These are phyloP conservation scores for Macroramphosus scolopax DNA, from an alignment of 2,797 vertebrate genomes.

Conservation along the genomic window DNA sequence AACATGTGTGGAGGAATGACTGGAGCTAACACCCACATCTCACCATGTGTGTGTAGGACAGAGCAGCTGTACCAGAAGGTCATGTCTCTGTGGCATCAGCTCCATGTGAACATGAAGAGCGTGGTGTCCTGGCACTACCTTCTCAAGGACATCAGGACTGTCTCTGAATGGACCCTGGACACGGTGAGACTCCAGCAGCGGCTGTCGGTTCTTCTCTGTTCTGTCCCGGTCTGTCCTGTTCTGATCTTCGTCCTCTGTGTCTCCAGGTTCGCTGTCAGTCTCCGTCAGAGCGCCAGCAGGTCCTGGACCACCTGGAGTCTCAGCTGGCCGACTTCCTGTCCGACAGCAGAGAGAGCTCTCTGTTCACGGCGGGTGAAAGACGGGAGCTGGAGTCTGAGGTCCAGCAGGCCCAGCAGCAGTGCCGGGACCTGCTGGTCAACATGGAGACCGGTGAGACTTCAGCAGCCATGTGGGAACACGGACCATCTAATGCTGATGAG, in stretches of 20 bases:
- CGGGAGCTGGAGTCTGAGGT: slow-evolving; percentile 86
- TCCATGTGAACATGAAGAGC: slow-evolving; percentile 97
- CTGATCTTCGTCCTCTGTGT: not conserved
- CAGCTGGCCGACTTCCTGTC: slow-evolving; percentile 90
- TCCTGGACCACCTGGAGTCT: slow-evolving; percentile 83
- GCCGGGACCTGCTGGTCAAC: slow-evolving; percentile 84
- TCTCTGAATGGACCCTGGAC: slow-evolving; percentile 89
- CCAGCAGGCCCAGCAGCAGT: slow-evolving; percentile 83
- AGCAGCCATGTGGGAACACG: too few species aligned
- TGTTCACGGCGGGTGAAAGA: slow-evolving; percentile 85
- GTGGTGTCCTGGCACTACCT: slow-evolving; percentile 96
- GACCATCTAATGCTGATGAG: too few species aligned
- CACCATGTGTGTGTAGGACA: slow-evolving; percentile 74
- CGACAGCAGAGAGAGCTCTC: slow-evolving; percentile 88
- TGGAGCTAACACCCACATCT: too few species aligned
- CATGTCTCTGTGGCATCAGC: slow-evolving; percentile 97
- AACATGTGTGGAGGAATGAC: too few species aligned
- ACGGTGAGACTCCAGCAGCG: slow-evolving; percentile 67
- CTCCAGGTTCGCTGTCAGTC: slow-evolving; percentile 84
- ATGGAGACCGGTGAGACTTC: slow-evolving; percentile 86
- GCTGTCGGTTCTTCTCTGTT: not conserved
- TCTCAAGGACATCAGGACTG: slow-evolving; percentile 84
- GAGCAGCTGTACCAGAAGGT: slow-evolving; percentile 97
- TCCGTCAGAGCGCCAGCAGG: slow-evolving; percentile 84
- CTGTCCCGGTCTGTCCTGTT: not conserved